Percentiles rank a stretch among this genome's conserved stretches.
phyloP scores from a whole-genome alignment of 2,797 vertebrate genomes.

The Phyllotis vaccarum region DNA sequence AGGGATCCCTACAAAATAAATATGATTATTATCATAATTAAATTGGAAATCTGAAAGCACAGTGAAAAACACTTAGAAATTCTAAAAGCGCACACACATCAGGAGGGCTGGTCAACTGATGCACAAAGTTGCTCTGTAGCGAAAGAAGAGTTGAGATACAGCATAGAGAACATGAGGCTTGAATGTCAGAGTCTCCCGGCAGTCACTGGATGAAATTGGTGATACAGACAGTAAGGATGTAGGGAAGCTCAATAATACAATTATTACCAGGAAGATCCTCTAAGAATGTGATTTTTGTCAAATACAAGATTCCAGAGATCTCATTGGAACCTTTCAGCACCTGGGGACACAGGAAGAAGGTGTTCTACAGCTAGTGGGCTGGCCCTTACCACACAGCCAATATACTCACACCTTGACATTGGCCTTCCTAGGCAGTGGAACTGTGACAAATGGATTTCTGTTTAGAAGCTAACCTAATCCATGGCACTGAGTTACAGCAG shows the following conservation, averaged over 20 bases:
- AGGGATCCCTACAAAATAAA: background rate
- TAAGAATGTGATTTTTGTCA: background rate
- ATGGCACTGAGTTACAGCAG: background rate
- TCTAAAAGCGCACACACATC: background rate
- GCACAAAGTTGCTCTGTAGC: background rate
- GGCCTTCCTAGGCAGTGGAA: background rate
- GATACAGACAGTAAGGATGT: background rate
- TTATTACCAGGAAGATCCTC: too few relatives aligned
- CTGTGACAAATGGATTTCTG: background rate
- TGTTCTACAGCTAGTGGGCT: background rate
- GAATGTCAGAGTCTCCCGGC: background rate
- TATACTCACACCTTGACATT: background rate
- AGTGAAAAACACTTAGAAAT: background rate
- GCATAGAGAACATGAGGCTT: background rate
- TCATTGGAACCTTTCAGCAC: background rate
- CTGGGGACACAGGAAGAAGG: background rate
- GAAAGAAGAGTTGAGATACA: background rate
- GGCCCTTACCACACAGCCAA: background rate
- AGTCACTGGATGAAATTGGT: background rate
- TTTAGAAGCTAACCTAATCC: background rate
- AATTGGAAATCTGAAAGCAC: background rate
- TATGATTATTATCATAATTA: constrained; percentile 15
- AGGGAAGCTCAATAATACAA: background rate
- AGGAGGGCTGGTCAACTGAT: background rate
- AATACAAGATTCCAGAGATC: background rate